Evolutionary conservation across 64 coral and sea anemone species (phyloP), one percentile per base, ranked within the genome.

Genomic region (Dendronephthya gigantea): DNA sequence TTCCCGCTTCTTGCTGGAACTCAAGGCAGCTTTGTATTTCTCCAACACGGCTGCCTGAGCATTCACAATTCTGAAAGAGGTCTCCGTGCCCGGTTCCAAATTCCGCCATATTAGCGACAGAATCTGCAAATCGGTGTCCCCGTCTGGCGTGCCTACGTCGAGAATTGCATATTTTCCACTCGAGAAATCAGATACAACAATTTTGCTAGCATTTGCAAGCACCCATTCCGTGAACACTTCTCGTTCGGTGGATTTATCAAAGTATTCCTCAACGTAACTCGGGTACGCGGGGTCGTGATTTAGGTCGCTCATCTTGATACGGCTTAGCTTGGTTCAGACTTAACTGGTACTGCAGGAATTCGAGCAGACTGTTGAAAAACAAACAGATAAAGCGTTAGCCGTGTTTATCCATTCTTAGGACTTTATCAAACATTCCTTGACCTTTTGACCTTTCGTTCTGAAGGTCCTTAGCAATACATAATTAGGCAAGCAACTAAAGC

Each of bases 21-120:
- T 79, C 29, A 79, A 19, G 0, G 36, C 19, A 39, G 72, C 22
- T 39, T 79, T 79, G 32, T 36, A 79, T 79, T 79, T 34, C 72
- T 79, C 72, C 22, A 79, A 79, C 0, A 79, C 72, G 29, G 32
- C 36, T 17, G 30, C 36, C 22, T 79, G 72, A 9, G 32, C 25
- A 39, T 79, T 79, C 72, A 79, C 25, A 19, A 79, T 33, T 34
- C 72, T 19, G 29, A 36, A 79, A 34, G 72, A 36, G 15, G 36
- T 39, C 9, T 34, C 36, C 36, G 36, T 79, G 13, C 72, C 72
- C 15, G 72, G 72, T 34, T 79, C 72, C 22, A 79, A 29, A 79
- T 79, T 79, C 36, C 72, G 72, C 72, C 72, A 79, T 79, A 79
- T 79, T 34, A 79, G 32, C 37, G 72, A 79, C 28, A 79, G 72